Base-by-base conservation (phyloP, 2,888 invertebrate genomes). In the Spisula solida region DNA sequence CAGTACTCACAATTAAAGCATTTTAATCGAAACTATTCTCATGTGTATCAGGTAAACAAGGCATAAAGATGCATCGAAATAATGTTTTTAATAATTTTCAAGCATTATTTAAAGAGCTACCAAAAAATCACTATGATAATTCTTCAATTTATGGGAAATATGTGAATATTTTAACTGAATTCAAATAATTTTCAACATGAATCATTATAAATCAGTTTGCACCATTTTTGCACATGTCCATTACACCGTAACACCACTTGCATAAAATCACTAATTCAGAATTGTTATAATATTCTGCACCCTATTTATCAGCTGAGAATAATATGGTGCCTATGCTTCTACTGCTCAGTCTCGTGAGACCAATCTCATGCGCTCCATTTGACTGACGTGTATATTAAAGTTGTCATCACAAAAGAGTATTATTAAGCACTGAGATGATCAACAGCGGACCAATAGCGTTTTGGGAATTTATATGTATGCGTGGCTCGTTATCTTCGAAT, bases 391-490 rank as follows among this genome's bases (percentile, higher is more conserved):
- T 66, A 66, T 66, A 66, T 25, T 66, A n/a, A 66, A 66, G 25
- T 25, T 66, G 60, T 66, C 60, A 66, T 66, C 60, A 66, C 25
- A 66, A 66, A 66, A 66, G n/a, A 66, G 60, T 25, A 66, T 25
- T 66, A 25, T 25, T 25, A 66, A 10, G 25, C n/a, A 66, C n/a
- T 8, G 1, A 66, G 60, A 66, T 25, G 6, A 66, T 25, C 60
- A 66, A 41, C 41, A 41, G 41, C 41, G 41, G 41, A 41, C 2
- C 41, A 8, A 25, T 5, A 66, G n/a, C 25, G 25, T 25, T 25
- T 6, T 25, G 25, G 25, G 60, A 25, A 66, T 66, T 25, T 66
- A 25, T 66, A 10, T 25, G 12, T 66, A 25, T 25, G 20, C 25
- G 1, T 14, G 25, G 25, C 60, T 66, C n/a, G 60, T 66, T 51